phyloP scores from a whole-genome alignment of 2,113 vertebrate genomes.

The Oostethus manadensis region DNA sequence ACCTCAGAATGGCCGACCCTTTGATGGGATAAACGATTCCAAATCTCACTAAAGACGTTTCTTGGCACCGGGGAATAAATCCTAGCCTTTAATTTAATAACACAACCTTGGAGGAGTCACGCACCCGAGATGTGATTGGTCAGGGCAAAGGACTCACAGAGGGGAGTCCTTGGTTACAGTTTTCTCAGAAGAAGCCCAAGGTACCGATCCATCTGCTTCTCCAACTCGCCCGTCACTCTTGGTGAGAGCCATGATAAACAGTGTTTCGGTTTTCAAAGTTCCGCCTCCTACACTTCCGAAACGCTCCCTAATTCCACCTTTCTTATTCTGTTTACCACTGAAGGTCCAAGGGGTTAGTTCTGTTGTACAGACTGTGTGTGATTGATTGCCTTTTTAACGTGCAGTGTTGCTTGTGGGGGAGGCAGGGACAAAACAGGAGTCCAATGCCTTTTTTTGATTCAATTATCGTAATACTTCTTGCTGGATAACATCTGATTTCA shows the following conservation, averaged over 20 bases:
- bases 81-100: slow-evolving; percentile 58
- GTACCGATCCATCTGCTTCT: slow-evolving; percentile 22
- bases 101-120: slow-evolving; percentile 25
- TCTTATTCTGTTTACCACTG: slow-evolving; percentile 24
- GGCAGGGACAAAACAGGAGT: slow-evolving; percentile 36
- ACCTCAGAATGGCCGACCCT: slow-evolving; percentile 35
- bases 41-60: slow-evolving; percentile 59
- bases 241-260: slow-evolving; percentile 36
- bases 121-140: slow-evolving; percentile 41
- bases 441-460: slow-evolving; percentile 45
- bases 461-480: slow-evolving; percentile 56
- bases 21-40: slow-evolving; percentile 65
- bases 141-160: slow-evolving; percentile 32
- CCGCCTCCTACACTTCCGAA: slow-evolving; percentile 20
- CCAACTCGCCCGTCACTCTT: slow-evolving; percentile 20
- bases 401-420: slow-evolving; percentile 27
- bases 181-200: slow-evolving; percentile 30
- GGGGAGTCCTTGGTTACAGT: slow-evolving; percentile 41
- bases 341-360: slow-evolving; percentile 53
- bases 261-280: slow-evolving; percentile 34
- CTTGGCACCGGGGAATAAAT: slow-evolving; percentile 56
- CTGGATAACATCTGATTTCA: slow-evolving; percentile 61
- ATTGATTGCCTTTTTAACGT: slow-evolving; percentile 55
- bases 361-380: slow-evolving; percentile 45
- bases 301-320: slow-evolving; percentile 16